phyloP scores from a whole-genome alignment of 2,888 invertebrate species.

The Sarcophaga caerulescens region DNA sequence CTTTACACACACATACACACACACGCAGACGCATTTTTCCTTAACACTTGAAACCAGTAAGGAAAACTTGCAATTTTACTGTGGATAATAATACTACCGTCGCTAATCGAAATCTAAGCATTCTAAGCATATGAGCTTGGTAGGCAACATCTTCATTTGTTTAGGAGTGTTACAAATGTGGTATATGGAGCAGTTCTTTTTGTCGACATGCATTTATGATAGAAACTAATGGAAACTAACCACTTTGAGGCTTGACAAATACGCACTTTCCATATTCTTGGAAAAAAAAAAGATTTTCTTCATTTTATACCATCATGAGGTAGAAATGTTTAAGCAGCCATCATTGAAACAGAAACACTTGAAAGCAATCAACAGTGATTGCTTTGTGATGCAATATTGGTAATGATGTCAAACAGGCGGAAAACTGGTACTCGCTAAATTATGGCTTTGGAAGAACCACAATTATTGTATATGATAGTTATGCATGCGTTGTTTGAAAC shows the following conservation, averaged over 20 bases:
- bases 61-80: not conserved
- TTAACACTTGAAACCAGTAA: constrained; percentile 17
- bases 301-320: not conserved
- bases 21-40: constrained; percentile 29
- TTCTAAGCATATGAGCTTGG: constrained; percentile 18
- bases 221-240: constrained; percentile 10
- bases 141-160: constrained; percentile 19
- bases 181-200: constrained; percentile 43
- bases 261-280: constrained; percentile 58
- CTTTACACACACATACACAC: not conserved
- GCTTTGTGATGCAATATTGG: constrained; percentile 62
- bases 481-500: constrained; percentile 45
- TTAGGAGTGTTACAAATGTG: not conserved
- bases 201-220: constrained; percentile 7
- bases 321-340: not conserved
- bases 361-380: not conserved
- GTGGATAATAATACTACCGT: not conserved
- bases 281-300: constrained; percentile 9
- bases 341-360: not conserved
- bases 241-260: not conserved
- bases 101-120: not conserved
- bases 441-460: not conserved
- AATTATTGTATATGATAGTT: constrained; percentile 32
- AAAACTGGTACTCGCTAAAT: constrained; percentile 61
- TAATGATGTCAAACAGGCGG: constrained; percentile 66